Evolutionary conservation across 2,113 vertebrate genomes (phyloP).

Genomic region (Rhinichthys klamathensis): DNA sequence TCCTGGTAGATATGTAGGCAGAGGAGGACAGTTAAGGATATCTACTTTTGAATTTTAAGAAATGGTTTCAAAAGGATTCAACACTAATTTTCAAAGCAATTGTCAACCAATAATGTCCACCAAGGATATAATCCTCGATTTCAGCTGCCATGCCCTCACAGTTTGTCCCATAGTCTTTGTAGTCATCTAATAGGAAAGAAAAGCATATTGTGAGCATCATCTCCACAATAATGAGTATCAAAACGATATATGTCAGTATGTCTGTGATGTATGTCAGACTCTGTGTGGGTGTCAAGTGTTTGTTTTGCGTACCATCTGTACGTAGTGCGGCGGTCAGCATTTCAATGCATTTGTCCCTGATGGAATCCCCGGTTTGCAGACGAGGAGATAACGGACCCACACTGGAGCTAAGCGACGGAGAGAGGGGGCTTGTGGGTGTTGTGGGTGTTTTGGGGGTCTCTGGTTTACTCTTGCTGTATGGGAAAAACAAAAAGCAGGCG

Average conservation of each 20-base stretch:
- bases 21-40: conserved; percentile 66
- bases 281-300: neutral
- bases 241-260: neutral
- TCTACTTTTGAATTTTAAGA: neutral
- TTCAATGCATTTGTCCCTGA: conserved; percentile 95
- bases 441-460: conserved; percentile 82
- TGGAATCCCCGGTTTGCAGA: conserved; percentile 85
- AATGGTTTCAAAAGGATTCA: neutral
- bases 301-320: conserved; percentile 81
- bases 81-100: neutral
- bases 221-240: neutral
- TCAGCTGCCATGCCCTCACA: conserved; percentile 93
- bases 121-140: conserved; percentile 98
- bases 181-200: conserved; percentile 79
- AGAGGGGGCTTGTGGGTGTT: conserved; percentile 81
- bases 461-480: conserved; percentile 75
- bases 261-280: neutral
- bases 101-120: neutral
- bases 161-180: conserved; percentile 86
- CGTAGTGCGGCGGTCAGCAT: conserved; percentile 88
- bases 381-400: conserved; percentile 75
- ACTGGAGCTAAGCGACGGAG: conserved; percentile 77
- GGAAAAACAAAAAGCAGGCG: conserved; percentile 14
- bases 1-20: conserved; percentile 93
- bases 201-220: neutral